A percentile compares a stretch with the other conserved stretches of the same genome.
Evolutionary conservation across 2,888 invertebrate species (phyloP).

Genomic region (Hyalella azteca): DNA sequence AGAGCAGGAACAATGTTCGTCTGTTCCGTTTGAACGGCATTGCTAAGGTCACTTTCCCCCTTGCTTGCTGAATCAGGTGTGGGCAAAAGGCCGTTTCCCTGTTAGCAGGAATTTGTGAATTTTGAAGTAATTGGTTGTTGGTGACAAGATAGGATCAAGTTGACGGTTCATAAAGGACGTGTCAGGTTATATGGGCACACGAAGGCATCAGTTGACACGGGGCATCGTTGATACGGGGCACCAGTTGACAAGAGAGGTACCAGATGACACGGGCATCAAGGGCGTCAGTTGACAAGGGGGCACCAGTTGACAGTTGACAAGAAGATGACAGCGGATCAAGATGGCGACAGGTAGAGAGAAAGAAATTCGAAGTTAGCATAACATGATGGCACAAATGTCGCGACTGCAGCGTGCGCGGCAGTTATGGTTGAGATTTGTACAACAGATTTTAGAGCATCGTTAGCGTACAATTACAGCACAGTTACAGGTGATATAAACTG

Average conservation of each 20-base stretch:
- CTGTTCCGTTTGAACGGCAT: neutral
- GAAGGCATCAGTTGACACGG: neutral
- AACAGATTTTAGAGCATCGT: too few species aligned
- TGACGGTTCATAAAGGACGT: too few species aligned
- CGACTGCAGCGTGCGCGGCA: neutral
- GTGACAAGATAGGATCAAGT: too few species aligned
- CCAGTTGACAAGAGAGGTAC: neutral
- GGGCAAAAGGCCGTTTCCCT: neutral
- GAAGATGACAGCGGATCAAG: constrained; percentile 27
- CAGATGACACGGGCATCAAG: neutral
- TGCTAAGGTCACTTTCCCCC: neutral
- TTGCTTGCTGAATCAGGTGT: neutral
- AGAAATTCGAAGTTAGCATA: neutral
- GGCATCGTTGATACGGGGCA: neutral
- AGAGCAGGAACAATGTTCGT: neutral
- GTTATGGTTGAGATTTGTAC: neutral
- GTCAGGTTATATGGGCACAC: too few species aligned
- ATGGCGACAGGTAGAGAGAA: neutral
- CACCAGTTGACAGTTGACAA: constrained; percentile 24
- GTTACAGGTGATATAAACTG: too few species aligned
- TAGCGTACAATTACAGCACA: too few species aligned
- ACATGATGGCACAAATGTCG: neutral
- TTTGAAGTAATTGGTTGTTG: too few species aligned
- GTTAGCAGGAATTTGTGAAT: neutral
- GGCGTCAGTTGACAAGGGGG: neutral